A percentile compares a stretch with the other conserved stretches of the same genome.
phyloP scores from a whole-genome alignment of 1,140 invertebrate genomes.

The Vanessa atalanta region DNA sequence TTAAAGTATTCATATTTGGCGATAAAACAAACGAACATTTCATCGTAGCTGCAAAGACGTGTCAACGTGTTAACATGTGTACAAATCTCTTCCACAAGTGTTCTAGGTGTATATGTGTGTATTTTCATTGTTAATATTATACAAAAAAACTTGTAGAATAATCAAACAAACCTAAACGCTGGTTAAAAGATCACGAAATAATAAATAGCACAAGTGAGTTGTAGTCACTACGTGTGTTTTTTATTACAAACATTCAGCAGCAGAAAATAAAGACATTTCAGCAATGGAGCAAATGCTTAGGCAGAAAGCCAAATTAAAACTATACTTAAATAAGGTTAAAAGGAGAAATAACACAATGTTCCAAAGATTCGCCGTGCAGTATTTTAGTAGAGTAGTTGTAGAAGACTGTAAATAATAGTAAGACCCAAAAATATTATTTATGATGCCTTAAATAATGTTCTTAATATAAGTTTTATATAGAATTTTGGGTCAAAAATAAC shows the following conservation, averaged over 20 bases:
- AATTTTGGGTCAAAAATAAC: too few relatives aligned
- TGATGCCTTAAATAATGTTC: background rate
- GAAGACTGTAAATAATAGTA: background rate
- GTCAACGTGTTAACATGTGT: too few relatives aligned
- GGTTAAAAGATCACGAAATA: too few relatives aligned
- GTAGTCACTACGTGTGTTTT: background rate
- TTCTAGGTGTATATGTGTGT: too few relatives aligned
- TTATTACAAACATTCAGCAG: slow-evolving; percentile 1
- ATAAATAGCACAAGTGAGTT: background rate
- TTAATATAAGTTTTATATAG: too few relatives aligned
- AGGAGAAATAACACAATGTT: background rate
- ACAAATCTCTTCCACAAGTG: too few relatives aligned
- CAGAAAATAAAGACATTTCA: slow-evolving; percentile 20
- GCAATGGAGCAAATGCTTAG: slow-evolving; percentile 33
- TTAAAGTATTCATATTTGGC: too few relatives aligned
- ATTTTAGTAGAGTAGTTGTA: background rate
- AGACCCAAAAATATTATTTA: background rate
- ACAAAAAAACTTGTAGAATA: background rate
- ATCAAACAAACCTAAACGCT: background rate
- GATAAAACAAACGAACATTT: too few relatives aligned
- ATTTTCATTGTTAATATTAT: too few relatives aligned
- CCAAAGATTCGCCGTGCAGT: background rate
- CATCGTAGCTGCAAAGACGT: too few relatives aligned
- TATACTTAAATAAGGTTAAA: slow-evolving; percentile 23
- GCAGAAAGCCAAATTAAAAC: slow-evolving; percentile 37